These are phyloP conservation scores for Dolomedes plantarius DNA, from an alignment of 2,888 invertebrate species.

Conservation along the genomic window DNA sequence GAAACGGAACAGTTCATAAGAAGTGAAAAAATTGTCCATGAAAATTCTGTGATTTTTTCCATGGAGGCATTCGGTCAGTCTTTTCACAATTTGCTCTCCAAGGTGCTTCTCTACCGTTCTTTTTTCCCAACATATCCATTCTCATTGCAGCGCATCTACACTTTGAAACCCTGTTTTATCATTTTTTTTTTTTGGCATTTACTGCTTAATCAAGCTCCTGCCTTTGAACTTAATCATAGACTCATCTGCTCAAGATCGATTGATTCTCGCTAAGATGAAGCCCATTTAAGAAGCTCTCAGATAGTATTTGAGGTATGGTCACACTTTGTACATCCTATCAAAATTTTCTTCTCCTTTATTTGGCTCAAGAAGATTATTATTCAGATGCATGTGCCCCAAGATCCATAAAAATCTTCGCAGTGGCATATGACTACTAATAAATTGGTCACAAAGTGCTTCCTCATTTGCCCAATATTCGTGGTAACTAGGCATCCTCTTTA, in stretches of 20 bases:
- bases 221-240: slow-evolving; percentile 28
- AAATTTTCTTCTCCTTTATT: background rate
- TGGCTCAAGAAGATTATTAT: background rate
- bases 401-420: background rate
- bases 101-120: slow-evolving; percentile 16
- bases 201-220: slow-evolving; percentile 28
- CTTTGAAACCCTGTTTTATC: slow-evolving; percentile 10
- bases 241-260: background rate
- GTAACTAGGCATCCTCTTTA: background rate
- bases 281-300: background rate
- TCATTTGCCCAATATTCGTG: background rate
- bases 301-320: background rate
- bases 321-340: background rate
- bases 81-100: slow-evolving; percentile 1
- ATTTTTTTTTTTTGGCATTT: slow-evolving; percentile 37
- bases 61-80: background rate
- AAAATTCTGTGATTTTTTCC: slow-evolving; percentile 16
- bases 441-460: background rate
- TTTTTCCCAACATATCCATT: background rate
- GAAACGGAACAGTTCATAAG: background rate
- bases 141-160: slow-evolving; percentile 20
- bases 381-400: background rate
- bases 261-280: slow-evolving; percentile 7
- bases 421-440: background rate
- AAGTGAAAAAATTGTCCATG: slow-evolving; percentile 32